phyloP scores from a whole-genome alignment of 1,140 invertebrate genomes.

The Agrilus planipennis region DNA sequence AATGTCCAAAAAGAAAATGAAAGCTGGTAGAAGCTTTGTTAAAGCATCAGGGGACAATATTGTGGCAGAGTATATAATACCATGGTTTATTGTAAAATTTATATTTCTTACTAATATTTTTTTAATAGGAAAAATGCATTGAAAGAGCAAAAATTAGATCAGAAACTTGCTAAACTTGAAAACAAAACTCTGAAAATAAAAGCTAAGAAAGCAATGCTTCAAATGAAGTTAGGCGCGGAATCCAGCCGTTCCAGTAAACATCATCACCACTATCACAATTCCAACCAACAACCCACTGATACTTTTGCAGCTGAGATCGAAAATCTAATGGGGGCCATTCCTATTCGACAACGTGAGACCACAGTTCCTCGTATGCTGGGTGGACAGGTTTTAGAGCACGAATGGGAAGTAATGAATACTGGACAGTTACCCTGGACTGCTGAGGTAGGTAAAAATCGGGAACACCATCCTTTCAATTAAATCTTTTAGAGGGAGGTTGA shows the following conservation, averaged over 20 bases:
- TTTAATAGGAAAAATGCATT: conserved; percentile 8
- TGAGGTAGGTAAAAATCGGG: conserved; percentile 16
- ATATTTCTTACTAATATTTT: background rate
- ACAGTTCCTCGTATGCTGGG: conserved; percentile 21
- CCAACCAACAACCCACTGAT: conserved; percentile 5
- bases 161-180: conserved; percentile 31
- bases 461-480: background rate
- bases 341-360: conserved; percentile 13
- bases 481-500: background rate
- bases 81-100: too few relatives aligned
- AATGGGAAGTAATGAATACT: conserved; percentile 31
- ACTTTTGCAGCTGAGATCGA: background rate
- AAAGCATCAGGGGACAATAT: too few relatives aligned
- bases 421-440: conserved; percentile 26
- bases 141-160: conserved; percentile 24
- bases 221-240: background rate
- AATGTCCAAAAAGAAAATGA: too few relatives aligned
- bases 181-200: conserved; percentile 31
- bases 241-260: conserved; percentile 8
- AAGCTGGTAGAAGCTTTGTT: too few relatives aligned
- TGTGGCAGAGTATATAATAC: too few relatives aligned
- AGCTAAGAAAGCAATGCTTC: conserved; percentile 21
- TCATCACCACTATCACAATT: conserved; percentile 17
- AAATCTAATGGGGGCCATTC: conserved; percentile 25
- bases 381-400: conserved; percentile 29